Percentiles rank a stretch among this genome's conserved stretches.
Evolutionary conservation across 2,888 invertebrate genomes (phyloP).

Genomic region (Tupiocoris notatus): DNA sequence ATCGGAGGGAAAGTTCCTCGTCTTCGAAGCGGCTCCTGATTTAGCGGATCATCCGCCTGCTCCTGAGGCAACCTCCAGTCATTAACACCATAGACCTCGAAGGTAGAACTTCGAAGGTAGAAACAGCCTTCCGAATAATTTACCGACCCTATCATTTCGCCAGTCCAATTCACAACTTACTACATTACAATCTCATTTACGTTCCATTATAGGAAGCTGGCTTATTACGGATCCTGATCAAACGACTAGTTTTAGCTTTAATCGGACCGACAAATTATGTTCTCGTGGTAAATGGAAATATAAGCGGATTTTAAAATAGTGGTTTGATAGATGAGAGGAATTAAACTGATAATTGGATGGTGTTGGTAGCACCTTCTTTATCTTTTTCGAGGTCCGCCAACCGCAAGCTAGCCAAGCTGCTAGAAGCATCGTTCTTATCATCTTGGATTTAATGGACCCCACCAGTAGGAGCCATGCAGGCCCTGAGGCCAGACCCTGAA

Average conservation of each 20-base stretch:
- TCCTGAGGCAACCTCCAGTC: background rate
- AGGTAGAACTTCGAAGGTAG: background rate
- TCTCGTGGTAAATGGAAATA: background rate
- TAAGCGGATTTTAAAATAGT: no score
- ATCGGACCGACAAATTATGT: background rate
- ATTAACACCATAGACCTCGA: no score
- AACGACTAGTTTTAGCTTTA: background rate
- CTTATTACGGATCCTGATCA: background rate
- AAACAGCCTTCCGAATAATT: background rate
- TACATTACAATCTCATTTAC: background rate
- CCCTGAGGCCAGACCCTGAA: no score
- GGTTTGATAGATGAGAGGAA: no score
- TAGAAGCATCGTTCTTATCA: no score
- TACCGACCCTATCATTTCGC: background rate
- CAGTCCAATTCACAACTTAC: background rate
- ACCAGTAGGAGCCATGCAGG: no score
- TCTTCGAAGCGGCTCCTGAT: background rate
- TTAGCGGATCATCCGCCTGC: background rate
- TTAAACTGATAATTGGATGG: no score
- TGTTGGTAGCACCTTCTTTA: no score
- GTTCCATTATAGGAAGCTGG: background rate
- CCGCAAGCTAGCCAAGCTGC: no score
- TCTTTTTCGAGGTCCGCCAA: no score
- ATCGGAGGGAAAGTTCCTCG: background rate
- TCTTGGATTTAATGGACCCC: no score